Evolutionary conservation across 2,888 invertebrate genomes (phyloP), one percentile per base, ranked within the genome.

Genomic region (Zonitis immaculata): DNA sequence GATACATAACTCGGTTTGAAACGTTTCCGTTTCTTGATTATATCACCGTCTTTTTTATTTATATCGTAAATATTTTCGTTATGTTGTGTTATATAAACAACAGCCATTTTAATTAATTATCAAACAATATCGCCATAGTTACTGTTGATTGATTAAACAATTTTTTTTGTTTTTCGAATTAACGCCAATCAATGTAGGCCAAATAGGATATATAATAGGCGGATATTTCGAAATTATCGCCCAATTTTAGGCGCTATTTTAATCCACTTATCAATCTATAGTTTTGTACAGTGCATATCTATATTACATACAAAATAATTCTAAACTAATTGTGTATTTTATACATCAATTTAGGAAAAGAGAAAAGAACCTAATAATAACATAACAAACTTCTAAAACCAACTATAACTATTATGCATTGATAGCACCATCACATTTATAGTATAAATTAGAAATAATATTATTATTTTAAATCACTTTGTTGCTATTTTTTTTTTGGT

Each of bases 11-110:
- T 51, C 3, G 6, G 16, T n/a, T n/a, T n/a, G n/a, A n/a, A n/a
- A n/a, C n/a, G n/a, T n/a, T n/a, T n/a, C n/a, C n/a, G n/a, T n/a
- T n/a, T n/a, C n/a, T n/a, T n/a, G n/a, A n/a, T n/a, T n/a, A n/a
- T n/a, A n/a, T n/a, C n/a, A n/a, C n/a, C n/a, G n/a, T n/a, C n/a
- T n/a, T n/a, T n/a, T n/a, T n/a, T n/a, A n/a, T n/a, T n/a, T n/a
- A 83, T 79, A 48, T 81, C 78, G 63, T 83, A 83, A 65, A 88
- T 86, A 58, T 81, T 81, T 78, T 88, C 88, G 67, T 85, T 72
- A 63, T 87, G 86, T 27, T 81, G 67, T n/a, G 80, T 77, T 63
- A 87, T 83, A 69, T 82, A 79, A 39, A 86, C 80, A 46, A 85
- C 69, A 28, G 86, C 86, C 87, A 87, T 87, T 64, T 66, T 57